Conservation (phyloP, 92 coral and sea anemone genomes). For the Siderastrea radians region DNA sequence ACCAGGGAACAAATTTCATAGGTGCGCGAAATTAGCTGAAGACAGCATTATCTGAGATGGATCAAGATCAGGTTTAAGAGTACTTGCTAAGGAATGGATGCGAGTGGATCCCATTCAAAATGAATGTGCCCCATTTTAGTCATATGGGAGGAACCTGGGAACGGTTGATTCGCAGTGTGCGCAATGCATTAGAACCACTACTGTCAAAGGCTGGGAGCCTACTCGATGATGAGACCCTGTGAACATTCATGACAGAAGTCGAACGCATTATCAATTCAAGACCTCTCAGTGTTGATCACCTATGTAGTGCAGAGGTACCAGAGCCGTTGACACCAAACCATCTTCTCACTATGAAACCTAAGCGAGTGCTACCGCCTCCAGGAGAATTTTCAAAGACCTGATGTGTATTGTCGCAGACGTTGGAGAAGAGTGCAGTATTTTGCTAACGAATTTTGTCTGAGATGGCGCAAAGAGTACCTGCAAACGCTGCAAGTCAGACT, state of each 20-base stretch:
- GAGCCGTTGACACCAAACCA: constrained; percentile 47
- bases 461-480: too few species aligned
- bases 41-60: constrained; percentile 21
- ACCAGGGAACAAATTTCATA: constrained; percentile 41
- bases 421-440: too few species aligned
- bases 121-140: constrained; percentile 44
- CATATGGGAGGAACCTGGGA: constrained; percentile 63
- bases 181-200: constrained; percentile 45
- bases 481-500: too few species aligned
- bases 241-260: constrained; percentile 69
- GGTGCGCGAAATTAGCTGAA: constrained; percentile 28
- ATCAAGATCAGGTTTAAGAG: constrained; percentile 25
- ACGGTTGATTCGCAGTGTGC: constrained; percentile 48
- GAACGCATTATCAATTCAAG: constrained; percentile 62
- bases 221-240: constrained; percentile 60
- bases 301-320: constrained; percentile 40
- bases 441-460: too few species aligned
- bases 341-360: constrained; percentile 12
- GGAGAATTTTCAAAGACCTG: constrained; percentile 4
- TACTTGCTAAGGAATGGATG: constrained; percentile 23
- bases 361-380: constrained; percentile 23
- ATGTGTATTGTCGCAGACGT: not conserved
- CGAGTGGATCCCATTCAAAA: constrained; percentile 32
- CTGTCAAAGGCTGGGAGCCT: constrained; percentile 39
- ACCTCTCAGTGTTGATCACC: constrained; percentile 43